Conservation (phyloP, 2,113 vertebrate genomes). For the Rissa tridactyla region DNA sequence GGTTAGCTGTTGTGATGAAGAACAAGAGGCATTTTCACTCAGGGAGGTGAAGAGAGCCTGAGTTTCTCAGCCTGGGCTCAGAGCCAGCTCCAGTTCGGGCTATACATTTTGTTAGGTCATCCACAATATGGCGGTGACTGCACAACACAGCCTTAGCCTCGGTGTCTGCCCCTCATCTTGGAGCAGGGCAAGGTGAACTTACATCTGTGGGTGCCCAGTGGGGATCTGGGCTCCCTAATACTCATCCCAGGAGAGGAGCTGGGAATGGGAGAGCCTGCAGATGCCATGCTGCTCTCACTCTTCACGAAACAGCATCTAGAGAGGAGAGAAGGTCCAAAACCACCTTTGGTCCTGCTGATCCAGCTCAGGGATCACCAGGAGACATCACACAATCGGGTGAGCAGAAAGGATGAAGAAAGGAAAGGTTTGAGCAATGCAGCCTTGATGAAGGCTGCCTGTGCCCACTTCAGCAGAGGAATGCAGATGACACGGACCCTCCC, state of each 20-base stretch:
- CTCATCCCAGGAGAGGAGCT: background rate
- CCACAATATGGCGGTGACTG: rapidly evolving
- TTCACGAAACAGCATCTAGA: background rate
- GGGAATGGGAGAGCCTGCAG: background rate
- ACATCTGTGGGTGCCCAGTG: background rate
- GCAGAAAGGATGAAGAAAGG: background rate
- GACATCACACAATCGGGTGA: rapidly evolving
- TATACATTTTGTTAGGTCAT: background rate
- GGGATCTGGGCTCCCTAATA: background rate
- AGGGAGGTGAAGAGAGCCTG: background rate
- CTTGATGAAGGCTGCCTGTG: background rate
- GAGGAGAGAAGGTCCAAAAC: background rate
- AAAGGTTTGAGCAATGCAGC: background rate
- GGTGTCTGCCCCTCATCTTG: background rate
- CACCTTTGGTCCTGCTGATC: background rate
- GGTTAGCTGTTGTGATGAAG: background rate
- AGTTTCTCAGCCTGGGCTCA: background rate
- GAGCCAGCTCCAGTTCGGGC: background rate
- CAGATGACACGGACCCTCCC: slow-evolving; percentile 26
- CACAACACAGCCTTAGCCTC: background rate
- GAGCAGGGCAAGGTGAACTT: background rate
- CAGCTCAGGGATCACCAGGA: background rate
- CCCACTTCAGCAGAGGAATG: slow-evolving; percentile 11
- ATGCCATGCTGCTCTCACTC: background rate
- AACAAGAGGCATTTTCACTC: background rate